Conservation (phyloP, 2,888 invertebrate species). For the Biston betularia region DNA sequence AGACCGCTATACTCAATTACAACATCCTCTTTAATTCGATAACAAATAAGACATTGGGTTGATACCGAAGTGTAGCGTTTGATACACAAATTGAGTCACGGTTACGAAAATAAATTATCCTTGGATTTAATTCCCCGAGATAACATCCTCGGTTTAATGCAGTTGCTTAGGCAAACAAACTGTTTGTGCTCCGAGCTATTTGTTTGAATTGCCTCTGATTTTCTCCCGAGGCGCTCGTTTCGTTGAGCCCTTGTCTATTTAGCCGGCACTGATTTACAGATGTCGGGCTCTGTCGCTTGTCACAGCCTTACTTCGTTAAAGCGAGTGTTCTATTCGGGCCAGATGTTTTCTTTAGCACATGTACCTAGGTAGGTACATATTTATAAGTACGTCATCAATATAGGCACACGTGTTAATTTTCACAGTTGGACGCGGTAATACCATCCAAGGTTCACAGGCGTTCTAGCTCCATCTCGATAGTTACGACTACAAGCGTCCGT, state of each 20-base stretch:
- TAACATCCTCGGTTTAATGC: slow-evolving; percentile 35
- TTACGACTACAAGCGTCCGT: slow-evolving; percentile 9
- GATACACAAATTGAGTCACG: slow-evolving; percentile 39
- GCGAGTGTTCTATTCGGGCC: slow-evolving; percentile 19
- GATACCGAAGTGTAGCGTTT: slow-evolving; percentile 30
- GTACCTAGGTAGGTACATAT: slow-evolving; percentile 35
- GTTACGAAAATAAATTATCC: slow-evolving; percentile 48
- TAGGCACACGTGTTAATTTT: slow-evolving; percentile 66
- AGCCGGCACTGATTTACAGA: slow-evolving; percentile 31
- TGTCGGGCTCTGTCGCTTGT: slow-evolving; percentile 31
- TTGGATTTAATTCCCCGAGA: slow-evolving; percentile 47
- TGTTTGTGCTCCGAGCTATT: slow-evolving; percentile 28
- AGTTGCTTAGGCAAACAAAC: slow-evolving; percentile 34
- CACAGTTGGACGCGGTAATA: slow-evolving; percentile 61
- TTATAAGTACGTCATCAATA: slow-evolving; percentile 48
- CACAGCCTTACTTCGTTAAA: slow-evolving; percentile 21
- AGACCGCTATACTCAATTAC: slow-evolving; percentile 57
- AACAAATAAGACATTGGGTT: slow-evolving; percentile 36
- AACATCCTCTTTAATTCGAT: slow-evolving; percentile 53
- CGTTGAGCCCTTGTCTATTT: slow-evolving; percentile 29
- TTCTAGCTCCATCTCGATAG: slow-evolving; percentile 30
- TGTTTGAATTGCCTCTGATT: slow-evolving; percentile 37
- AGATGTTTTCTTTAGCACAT: slow-evolving; percentile 34
- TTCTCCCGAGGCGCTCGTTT: slow-evolving; percentile 39
- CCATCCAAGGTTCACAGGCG: slow-evolving; percentile 57